Percentiles rank a stretch among this genome's conserved stretches.
Conservation (phyloP, 2,888 invertebrate genomes). For the Xiphydria camelus region DNA sequence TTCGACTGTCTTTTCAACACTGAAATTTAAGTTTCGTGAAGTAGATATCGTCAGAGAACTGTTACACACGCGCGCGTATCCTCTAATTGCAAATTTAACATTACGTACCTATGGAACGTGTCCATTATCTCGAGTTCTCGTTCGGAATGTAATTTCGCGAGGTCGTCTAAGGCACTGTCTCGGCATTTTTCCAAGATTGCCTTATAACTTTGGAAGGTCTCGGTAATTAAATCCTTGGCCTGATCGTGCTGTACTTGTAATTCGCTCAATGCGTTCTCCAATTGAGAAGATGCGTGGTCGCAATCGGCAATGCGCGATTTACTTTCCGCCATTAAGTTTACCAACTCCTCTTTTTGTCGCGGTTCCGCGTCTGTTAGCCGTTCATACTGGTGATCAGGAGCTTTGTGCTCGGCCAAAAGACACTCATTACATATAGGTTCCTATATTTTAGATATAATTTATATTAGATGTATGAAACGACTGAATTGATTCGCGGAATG, state of each 20-base stretch:
- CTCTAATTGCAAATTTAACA: background rate
- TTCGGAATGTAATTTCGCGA: slow-evolving; percentile 78
- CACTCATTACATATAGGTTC: slow-evolving; percentile 88
- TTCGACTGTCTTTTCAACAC: slow-evolving; percentile 80
- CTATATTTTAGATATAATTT: no score
- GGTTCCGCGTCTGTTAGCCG: slow-evolving; percentile 79
- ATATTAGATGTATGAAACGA: no score
- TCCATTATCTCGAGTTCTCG: slow-evolving; percentile 91
- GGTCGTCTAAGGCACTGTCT: slow-evolving; percentile 74
- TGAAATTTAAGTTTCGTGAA: slow-evolving; percentile 28
- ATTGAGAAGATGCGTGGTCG: slow-evolving; percentile 72
- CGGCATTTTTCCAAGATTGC: slow-evolving; percentile 79
- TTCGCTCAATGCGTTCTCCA: slow-evolving; percentile 82
- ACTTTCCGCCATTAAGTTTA: slow-evolving; percentile 74
- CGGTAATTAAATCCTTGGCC: slow-evolving; percentile 80
- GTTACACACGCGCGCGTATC: no score
- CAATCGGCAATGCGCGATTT: slow-evolving; percentile 76
- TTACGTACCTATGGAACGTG: slow-evolving; percentile 66
- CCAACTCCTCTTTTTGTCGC: slow-evolving; percentile 76
- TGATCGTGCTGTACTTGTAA: slow-evolving; percentile 85
- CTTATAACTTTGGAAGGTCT: slow-evolving; percentile 79
- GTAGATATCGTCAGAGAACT: no score
- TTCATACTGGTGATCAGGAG: slow-evolving; percentile 81
- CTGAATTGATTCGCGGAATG: no score
- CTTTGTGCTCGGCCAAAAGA: slow-evolving; percentile 79